These are phyloP conservation scores for Pogona vitticeps DNA, from an alignment of 2,113 vertebrate genomes.

Conservation along the genomic window DNA sequence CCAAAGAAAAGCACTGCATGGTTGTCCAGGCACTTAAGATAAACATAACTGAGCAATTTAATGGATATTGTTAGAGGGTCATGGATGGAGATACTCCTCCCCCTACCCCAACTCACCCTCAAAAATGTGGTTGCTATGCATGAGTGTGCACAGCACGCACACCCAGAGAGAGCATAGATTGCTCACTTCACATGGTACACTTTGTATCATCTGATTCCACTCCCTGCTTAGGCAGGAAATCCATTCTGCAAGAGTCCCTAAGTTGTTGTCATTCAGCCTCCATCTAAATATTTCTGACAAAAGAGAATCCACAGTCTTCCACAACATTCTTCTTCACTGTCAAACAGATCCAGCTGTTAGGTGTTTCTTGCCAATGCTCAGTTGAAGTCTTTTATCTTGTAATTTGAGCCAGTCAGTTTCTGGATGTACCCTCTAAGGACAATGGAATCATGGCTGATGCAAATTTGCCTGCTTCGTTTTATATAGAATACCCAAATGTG, in stretches of 20 bases:
- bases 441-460: too few species aligned
- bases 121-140: not conserved
- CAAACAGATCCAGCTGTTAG: not conserved
- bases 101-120: not conserved
- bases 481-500: too few species aligned
- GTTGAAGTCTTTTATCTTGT: too few species aligned
- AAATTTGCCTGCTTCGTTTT: too few species aligned
- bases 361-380: not conserved
- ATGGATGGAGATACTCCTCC: not conserved
- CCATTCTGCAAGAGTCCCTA: too few species aligned
- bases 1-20: fast-evolving
- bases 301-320: too few species aligned
- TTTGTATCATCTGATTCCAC: too few species aligned
- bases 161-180: not conserved
- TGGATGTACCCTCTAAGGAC: too few species aligned
- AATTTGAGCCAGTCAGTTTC: too few species aligned
- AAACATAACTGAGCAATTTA: conserved; percentile 3
- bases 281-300: too few species aligned
- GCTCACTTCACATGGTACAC: not conserved
- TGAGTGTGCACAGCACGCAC: not conserved
- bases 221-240: too few species aligned
- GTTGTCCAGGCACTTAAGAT: conserved; percentile 9
- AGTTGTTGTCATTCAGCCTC: too few species aligned
- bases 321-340: not conserved
- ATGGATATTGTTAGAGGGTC: not conserved